Percentiles rank a stretch among this genome's conserved stretches.
phyloP scores from a whole-genome alignment of 2,113 vertebrate genomes.

The Theristicus caerulescens region DNA sequence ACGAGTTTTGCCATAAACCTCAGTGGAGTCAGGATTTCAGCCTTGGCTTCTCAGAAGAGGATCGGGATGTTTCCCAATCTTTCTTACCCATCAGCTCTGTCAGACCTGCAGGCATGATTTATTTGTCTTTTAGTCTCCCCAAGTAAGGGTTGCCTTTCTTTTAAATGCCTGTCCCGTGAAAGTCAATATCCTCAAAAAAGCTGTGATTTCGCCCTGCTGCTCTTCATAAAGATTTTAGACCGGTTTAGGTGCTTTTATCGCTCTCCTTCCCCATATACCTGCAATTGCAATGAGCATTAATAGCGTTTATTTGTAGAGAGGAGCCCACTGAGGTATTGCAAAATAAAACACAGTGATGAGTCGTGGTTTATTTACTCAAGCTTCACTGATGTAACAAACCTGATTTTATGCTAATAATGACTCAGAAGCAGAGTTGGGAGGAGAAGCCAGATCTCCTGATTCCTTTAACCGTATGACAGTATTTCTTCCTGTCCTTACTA shows the following conservation, averaged over 20 bases:
- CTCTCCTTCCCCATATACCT: not conserved
- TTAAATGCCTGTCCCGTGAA: not conserved
- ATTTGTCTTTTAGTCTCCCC: not conserved
- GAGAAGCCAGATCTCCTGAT: slow-evolving; percentile 49
- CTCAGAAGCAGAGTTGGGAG: slow-evolving; percentile 42
- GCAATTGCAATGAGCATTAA: not conserved
- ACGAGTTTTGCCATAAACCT: not conserved
- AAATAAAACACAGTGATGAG: slow-evolving; percentile 62
- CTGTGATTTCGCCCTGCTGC: not conserved
- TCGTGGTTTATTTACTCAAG: slow-evolving; percentile 65
- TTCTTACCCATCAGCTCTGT: not conserved
- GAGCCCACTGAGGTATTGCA: slow-evolving; percentile 58
- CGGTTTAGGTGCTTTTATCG: not conserved
- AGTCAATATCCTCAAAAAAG: not conserved
- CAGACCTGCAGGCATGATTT: not conserved
- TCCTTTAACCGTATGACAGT: not conserved
- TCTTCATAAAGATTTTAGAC: not conserved
- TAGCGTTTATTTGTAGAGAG: slow-evolving; percentile 51
- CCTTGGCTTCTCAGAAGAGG: not conserved
- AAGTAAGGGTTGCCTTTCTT: not conserved
- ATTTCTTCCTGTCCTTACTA: not conserved
- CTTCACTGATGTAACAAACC: slow-evolving; percentile 65
- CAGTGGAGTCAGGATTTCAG: slow-evolving; percentile 9
- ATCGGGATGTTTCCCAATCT: not conserved
- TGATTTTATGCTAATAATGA: slow-evolving; percentile 66